phyloP scores from a whole-genome alignment of 1,140 invertebrate species.

The Penaeus vannamei region DNA sequence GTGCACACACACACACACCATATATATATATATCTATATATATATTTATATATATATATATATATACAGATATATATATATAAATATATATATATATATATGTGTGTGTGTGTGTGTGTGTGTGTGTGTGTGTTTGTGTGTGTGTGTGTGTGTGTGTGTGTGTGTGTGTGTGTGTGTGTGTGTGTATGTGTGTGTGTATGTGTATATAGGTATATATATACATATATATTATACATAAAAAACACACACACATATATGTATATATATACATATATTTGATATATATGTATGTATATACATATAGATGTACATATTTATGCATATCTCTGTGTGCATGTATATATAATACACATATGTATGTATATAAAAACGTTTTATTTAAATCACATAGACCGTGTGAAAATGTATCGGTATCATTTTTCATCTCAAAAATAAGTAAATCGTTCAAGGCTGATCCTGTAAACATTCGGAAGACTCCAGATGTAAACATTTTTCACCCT shows the following conservation, averaged over 20 bases:
- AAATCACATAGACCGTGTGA: not conserved
- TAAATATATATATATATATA: not conserved
- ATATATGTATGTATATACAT: not conserved
- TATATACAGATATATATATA: not conserved
- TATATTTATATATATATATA: not conserved
- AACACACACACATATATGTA: too few species aligned
- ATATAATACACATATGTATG: not conserved
- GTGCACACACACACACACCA: too few species aligned
- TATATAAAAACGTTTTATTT: not conserved
- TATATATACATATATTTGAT: not conserved
- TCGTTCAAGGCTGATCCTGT: too few species aligned
- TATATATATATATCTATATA: not conserved
- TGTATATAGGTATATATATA: not conserved
- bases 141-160: too few species aligned
- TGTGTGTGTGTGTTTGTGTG: too few species aligned
- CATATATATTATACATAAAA: not conserved
- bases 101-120: not conserved
- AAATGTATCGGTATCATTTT: not conserved
- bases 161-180: too few species aligned
- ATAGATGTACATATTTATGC: not conserved
- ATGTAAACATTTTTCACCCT: not conserved
- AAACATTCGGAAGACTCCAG: too few species aligned
- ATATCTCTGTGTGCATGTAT: not conserved
- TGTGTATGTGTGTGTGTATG: too few species aligned
- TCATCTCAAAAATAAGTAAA: too few species aligned